A percentile compares a stretch with the other conserved stretches of the same genome.
These are phyloP conservation scores for Drosophila pseudotalamancana DNA, from an alignment of 2,888 invertebrate genomes.

Conservation along the genomic window DNA sequence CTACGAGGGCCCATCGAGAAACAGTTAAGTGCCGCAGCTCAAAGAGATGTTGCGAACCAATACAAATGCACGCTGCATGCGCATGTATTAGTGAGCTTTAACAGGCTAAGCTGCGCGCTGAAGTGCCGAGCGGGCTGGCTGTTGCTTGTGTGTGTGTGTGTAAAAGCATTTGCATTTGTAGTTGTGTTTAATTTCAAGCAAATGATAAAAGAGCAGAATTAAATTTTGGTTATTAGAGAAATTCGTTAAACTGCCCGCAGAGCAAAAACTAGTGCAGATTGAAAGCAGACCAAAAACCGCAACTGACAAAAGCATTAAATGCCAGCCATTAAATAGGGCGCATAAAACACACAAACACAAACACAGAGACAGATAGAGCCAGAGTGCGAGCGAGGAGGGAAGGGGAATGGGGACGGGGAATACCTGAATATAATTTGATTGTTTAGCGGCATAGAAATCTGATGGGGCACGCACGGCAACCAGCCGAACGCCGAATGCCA, in stretches of 20 bases:
- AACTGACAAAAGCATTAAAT: slow-evolving; percentile 36
- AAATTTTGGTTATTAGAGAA: too few species aligned
- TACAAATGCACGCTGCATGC: neutral
- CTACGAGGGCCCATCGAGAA: slow-evolving; percentile 49
- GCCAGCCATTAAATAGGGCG: slow-evolving; percentile 18
- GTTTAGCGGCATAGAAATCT: slow-evolving; percentile 68
- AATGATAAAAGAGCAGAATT: neutral
- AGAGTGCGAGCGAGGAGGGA: neutral
- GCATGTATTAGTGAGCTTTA: neutral
- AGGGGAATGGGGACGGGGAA: slow-evolving; percentile 26
- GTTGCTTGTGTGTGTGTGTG: neutral
- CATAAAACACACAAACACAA: slow-evolving; percentile 4
- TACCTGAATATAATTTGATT: slow-evolving; percentile 69
- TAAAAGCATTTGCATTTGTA: neutral
- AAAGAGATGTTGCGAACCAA: too few species aligned
- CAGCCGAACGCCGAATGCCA: slow-evolving; percentile 4
- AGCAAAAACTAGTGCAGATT: slow-evolving; percentile 6
- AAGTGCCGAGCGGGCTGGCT: neutral
- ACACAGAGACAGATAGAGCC: neutral
- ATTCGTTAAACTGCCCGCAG: too few species aligned
- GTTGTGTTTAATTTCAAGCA: neutral
- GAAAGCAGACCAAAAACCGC: slow-evolving; percentile 3
- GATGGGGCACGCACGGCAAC: slow-evolving; percentile 62
- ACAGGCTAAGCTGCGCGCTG: neutral
- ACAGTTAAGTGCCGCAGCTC: neutral